phyloP scores from a whole-genome alignment of 2,113 vertebrate genomes.

The Thunnus thynnus region DNA sequence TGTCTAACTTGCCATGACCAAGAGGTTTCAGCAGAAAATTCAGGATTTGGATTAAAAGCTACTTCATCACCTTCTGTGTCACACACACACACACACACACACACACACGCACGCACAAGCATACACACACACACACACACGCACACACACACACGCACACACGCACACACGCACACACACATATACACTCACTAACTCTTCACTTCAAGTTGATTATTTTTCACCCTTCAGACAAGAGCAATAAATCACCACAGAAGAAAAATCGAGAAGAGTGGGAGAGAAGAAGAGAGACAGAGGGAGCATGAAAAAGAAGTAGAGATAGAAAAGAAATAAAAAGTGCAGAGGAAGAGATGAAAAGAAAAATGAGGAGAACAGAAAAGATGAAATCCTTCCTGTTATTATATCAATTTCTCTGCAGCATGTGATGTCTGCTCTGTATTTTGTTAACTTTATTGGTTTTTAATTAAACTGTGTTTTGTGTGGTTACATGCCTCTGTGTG shows the following conservation, averaged over 20 bases:
- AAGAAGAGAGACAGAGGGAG: constrained; percentile 16
- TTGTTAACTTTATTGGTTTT: constrained; percentile 75
- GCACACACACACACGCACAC: constrained; percentile 13
- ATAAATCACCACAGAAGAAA: constrained; percentile 74
- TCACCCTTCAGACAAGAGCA: constrained; percentile 80
- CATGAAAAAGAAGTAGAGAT: constrained; percentile 25
- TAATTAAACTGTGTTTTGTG: constrained; percentile 72
- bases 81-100: constrained; percentile 25
- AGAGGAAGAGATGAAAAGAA: constrained; percentile 40
- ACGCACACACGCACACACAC: constrained; percentile 40
- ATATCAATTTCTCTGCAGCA: constrained; percentile 58
- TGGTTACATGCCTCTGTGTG: constrained; percentile 32
- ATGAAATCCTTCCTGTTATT: constrained; percentile 44
- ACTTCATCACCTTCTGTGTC: constrained; percentile 75
- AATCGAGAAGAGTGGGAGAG: constrained; percentile 51
- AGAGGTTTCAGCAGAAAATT: constrained; percentile 74
- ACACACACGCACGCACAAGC: constrained; percentile 3
- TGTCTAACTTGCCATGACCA: constrained; percentile 70
- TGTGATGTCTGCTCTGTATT: constrained; percentile 54
- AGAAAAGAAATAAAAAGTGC: constrained; percentile 16
- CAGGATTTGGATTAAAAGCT: constrained; percentile 80
- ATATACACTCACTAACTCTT: constrained; percentile 60
- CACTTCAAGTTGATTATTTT: constrained; percentile 83
- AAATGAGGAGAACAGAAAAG: constrained; percentile 8
- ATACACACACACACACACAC: constrained; percentile 16